Conservation (phyloP, 2,888 invertebrate genomes). For the Ditula angustiorana region DNA sequence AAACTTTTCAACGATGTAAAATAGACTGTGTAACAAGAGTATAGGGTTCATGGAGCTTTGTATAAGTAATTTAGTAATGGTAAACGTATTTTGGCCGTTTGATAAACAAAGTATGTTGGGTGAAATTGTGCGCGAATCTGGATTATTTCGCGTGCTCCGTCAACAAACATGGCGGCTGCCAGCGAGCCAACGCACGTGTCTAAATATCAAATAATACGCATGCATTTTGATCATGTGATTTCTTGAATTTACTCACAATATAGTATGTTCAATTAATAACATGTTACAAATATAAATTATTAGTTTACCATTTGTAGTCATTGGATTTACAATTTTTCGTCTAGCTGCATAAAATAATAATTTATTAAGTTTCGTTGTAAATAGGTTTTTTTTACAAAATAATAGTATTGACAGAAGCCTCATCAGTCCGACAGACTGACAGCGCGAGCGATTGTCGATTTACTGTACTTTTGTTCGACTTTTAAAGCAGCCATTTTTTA, state of each 20-base stretch:
- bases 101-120: conserved; percentile 30
- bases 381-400: too few relatives aligned
- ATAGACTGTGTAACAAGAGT: not conserved
- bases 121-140: conserved; percentile 38
- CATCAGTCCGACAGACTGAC: too few relatives aligned
- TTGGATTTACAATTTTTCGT: too few relatives aligned
- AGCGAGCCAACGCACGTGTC: conserved; percentile 27
- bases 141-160: conserved; percentile 33
- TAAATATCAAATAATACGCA: conserved; percentile 26
- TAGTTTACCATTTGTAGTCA: too few relatives aligned
- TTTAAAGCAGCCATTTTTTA: too few relatives aligned
- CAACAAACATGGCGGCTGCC: conserved; percentile 32
- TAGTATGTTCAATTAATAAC: too few relatives aligned
- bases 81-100: conserved; percentile 11
- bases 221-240: conserved; percentile 11
- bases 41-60: not conserved
- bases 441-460: too few relatives aligned
- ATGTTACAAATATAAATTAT: too few relatives aligned
- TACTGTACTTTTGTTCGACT: too few relatives aligned
- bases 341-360: not conserved
- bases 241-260: not conserved
- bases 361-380: too few relatives aligned
- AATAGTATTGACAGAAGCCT: too few relatives aligned
- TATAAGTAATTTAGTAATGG: not conserved
- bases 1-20: conserved; percentile 12